phyloP scores from a whole-genome alignment of 2,888 invertebrate species.

The Meteorus cinctellus region DNA sequence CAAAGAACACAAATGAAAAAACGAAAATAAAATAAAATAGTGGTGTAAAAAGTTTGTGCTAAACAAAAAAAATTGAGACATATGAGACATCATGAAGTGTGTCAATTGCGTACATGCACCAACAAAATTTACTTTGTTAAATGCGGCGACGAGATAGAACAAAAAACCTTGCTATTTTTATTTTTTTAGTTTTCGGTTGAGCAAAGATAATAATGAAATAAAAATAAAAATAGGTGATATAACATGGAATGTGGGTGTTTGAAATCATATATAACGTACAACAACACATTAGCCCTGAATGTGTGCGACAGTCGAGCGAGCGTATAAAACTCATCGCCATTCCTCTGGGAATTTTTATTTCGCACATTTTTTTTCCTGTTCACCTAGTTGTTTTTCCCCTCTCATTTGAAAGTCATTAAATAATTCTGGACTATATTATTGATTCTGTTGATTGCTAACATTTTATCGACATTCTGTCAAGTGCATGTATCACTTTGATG shows the following conservation, averaged over 20 bases:
- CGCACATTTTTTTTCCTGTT: background rate
- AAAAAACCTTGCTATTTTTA: background rate
- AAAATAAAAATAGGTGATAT: background rate
- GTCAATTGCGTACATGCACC: background rate
- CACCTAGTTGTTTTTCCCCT: background rate
- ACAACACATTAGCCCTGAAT: constrained; percentile 20
- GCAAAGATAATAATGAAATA: background rate
- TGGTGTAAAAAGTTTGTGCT: too few species aligned
- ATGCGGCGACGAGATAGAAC: constrained; percentile 1
- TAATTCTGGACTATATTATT: background rate
- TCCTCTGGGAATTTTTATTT: background rate
- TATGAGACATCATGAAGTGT: too few species aligned
- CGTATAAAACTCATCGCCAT: constrained; percentile 19
- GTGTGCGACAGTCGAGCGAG: constrained; percentile 20
- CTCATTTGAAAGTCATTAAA: constrained; percentile 19
- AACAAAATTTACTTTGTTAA: background rate
- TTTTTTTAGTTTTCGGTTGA: background rate
- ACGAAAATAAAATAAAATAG: too few species aligned
- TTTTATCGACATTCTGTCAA: constrained; percentile 9
- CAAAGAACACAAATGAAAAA: too few species aligned
- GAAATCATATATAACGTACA: constrained; percentile 12
- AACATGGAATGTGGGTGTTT: constrained; percentile 12
- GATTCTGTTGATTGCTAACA: background rate
- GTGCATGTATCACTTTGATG: background rate
- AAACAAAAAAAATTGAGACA: too few species aligned